Evolutionary conservation across 2,888 invertebrate species (phyloP).

Genomic region (Megastigmus dorsalis): DNA sequence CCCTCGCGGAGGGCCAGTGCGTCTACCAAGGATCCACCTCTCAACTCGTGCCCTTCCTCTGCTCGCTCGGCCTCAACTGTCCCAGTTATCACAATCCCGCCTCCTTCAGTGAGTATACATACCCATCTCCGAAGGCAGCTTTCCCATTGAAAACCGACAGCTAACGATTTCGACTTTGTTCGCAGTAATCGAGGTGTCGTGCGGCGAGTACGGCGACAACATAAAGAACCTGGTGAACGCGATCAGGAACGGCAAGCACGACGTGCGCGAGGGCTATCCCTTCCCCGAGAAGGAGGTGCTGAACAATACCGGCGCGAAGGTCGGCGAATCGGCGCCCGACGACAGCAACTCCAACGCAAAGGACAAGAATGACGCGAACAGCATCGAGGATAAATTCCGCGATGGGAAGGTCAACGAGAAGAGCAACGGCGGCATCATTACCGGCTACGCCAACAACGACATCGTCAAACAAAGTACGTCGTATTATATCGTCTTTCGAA

Average conservation of each 20-base stretch:
- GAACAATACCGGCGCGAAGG: conserved; percentile 72
- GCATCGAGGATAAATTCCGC: conserved; percentile 68
- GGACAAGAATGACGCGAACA: conserved; percentile 69
- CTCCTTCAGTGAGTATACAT: conserved; percentile 83
- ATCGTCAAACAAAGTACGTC: conserved; percentile 69
- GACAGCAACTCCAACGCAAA: conserved; percentile 59
- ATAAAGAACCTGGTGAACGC: conserved; percentile 88
- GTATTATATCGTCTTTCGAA: not conserved
- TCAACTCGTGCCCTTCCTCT: conserved; percentile 88
- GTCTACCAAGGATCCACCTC: conserved; percentile 94
- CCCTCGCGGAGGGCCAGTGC: conserved; percentile 94
- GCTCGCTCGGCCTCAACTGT: conserved; percentile 88
- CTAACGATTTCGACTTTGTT: conserved; percentile 20
- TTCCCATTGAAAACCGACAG: no score
- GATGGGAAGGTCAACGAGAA: conserved; percentile 63
- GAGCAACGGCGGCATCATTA: conserved; percentile 64
- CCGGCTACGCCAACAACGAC: conserved; percentile 67
- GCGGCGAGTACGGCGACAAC: conserved; percentile 96
- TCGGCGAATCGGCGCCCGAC: conserved; percentile 5
- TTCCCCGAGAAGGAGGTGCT: conserved; percentile 79
- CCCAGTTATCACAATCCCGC: conserved; percentile 98
- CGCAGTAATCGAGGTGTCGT: conserved; percentile 94
- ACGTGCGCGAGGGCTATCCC: conserved; percentile 84
- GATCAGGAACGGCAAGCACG: conserved; percentile 88
- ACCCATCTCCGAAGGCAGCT: not conserved